phyloP scores from a whole-genome alignment of 2,113 vertebrate species.

The Australoheros scitulus region DNA sequence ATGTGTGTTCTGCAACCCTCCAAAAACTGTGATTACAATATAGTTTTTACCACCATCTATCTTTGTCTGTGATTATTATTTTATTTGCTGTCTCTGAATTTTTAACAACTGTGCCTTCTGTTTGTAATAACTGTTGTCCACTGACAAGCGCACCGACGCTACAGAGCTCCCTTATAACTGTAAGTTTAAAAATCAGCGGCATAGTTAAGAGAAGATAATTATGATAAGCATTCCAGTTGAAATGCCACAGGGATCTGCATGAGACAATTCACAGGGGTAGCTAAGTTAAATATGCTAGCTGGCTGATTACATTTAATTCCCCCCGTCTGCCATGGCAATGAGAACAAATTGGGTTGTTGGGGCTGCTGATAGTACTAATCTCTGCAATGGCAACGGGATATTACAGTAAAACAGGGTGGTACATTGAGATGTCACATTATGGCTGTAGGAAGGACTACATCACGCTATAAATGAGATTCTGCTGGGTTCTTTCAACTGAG shows the following conservation, averaged over 20 bases:
- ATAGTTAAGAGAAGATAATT: slow-evolving; percentile 53
- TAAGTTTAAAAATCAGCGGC: slow-evolving; percentile 40
- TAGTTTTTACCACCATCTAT: slow-evolving; percentile 15
- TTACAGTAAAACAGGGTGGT: slow-evolving; percentile 66
- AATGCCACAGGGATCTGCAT: slow-evolving; percentile 37
- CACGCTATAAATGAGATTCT: slow-evolving; percentile 66
- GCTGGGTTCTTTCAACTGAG: slow-evolving; percentile 64
- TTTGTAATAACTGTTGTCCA: slow-evolving; percentile 36
- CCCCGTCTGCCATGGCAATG: slow-evolving; percentile 58
- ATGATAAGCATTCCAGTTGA: slow-evolving; percentile 45
- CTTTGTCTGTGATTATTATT: slow-evolving; percentile 1
- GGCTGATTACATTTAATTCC: slow-evolving; percentile 70
- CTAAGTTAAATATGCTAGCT: slow-evolving; percentile 73
- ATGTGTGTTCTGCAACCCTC: slow-evolving; percentile 16
- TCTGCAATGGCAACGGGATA: slow-evolving; percentile 48
- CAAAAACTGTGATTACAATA: slow-evolving; percentile 18
- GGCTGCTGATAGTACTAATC: slow-evolving; percentile 69
- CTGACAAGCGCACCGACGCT: slow-evolving; percentile 23
- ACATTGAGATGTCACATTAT: slow-evolving; percentile 55
- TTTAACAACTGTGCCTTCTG: slow-evolving; percentile 9
- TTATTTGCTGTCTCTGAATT: slow-evolving; percentile 1
- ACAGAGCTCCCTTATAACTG: slow-evolving; percentile 21
- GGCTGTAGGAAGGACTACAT: slow-evolving; percentile 61
- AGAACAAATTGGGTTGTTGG: slow-evolving; percentile 72
- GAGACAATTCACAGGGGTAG: slow-evolving; percentile 54